A percentile compares a stretch with the other conserved stretches of the same genome.
Conservation (phyloP, 1,140 invertebrate species). For the Goniozus legneri region DNA sequence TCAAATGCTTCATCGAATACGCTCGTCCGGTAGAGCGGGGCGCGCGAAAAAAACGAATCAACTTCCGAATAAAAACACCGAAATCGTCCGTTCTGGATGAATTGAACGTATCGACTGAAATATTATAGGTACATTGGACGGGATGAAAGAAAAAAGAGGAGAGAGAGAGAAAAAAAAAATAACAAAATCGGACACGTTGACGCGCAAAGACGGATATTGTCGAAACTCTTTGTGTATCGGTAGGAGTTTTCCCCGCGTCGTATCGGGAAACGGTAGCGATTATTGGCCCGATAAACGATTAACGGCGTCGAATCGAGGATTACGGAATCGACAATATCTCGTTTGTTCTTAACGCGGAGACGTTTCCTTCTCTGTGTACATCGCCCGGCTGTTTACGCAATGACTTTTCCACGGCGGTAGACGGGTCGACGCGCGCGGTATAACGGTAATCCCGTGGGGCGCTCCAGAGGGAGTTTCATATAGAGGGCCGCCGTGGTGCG, state of each 20-base stretch:
- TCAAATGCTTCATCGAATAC: constrained; percentile 26
- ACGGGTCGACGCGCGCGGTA: constrained; percentile 22
- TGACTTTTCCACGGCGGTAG: constrained; percentile 29
- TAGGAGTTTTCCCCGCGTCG: too few species aligned
- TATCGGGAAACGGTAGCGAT: too few species aligned
- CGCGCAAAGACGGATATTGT: too few species aligned
- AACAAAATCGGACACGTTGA: too few species aligned
- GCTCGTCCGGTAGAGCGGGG: constrained; percentile 10
- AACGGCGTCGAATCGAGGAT: too few species aligned
- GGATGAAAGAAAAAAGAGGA: neutral
- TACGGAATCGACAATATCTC: too few species aligned
- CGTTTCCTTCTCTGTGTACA: too few species aligned
- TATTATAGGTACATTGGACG: neutral
- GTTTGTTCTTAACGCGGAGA: too few species aligned
- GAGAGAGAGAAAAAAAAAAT: neutral
- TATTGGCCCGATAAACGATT: too few species aligned
- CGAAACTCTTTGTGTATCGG: too few species aligned
- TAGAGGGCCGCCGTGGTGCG: constrained; percentile 42
- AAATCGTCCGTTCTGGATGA: constrained; percentile 25
- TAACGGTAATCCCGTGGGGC: constrained; percentile 49
- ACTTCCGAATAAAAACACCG: constrained; percentile 30
- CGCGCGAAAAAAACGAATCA: constrained; percentile 28
- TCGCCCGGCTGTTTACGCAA: too few species aligned
- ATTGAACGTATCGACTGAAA: constrained; percentile 1
- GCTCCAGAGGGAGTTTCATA: constrained; percentile 47